A percentile compares a stretch with the other conserved stretches of the same genome.
Evolutionary conservation across 1,140 invertebrate genomes (phyloP).

Genomic region (Elysia chlorotica): DNA sequence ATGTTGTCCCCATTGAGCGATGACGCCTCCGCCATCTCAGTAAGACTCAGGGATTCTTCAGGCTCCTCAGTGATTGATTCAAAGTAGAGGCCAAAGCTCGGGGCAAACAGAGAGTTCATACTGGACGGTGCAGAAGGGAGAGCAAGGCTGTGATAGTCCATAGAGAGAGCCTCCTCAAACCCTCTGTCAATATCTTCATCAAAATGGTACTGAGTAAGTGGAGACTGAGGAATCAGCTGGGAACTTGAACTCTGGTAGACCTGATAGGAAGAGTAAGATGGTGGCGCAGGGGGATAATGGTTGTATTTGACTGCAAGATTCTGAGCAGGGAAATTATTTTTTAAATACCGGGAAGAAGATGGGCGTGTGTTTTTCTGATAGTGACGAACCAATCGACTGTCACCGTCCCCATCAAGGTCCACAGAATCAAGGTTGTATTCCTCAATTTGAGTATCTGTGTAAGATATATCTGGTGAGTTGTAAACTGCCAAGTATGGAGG

Average conservation of each 20-base stretch:
- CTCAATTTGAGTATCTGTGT: too few relatives aligned
- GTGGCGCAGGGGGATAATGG: too few relatives aligned
- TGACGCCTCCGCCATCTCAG: neutral
- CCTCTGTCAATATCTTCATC: conserved; percentile 30
- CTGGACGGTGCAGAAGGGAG: too few relatives aligned
- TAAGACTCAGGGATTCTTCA: conserved; percentile 22
- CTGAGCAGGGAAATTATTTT: too few relatives aligned
- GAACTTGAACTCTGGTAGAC: too few relatives aligned
- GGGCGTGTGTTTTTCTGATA: too few relatives aligned
- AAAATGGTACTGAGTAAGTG: conserved; percentile 12
- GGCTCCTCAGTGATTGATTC: conserved; percentile 32
- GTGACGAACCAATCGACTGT: too few relatives aligned
- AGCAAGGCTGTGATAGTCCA: conserved; percentile 10
- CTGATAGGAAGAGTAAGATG: too few relatives aligned
- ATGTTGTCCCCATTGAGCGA: neutral
- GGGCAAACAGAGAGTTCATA: conserved; percentile 22
- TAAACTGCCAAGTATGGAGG: too few relatives aligned
- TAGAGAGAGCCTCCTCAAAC: conserved; percentile 26
- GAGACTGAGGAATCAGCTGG: neutral
- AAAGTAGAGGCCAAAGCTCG: conserved; percentile 26
- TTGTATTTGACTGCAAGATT: too few relatives aligned
- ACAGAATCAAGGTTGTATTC: conserved; percentile 4
- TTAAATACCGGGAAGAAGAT: too few relatives aligned
- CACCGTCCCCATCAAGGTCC: neutral
- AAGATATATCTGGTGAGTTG: too few relatives aligned